These are phyloP conservation scores for Tigriopus japonicus DNA, from an alignment of 1,140 invertebrate species.

Conservation along the genomic window DNA sequence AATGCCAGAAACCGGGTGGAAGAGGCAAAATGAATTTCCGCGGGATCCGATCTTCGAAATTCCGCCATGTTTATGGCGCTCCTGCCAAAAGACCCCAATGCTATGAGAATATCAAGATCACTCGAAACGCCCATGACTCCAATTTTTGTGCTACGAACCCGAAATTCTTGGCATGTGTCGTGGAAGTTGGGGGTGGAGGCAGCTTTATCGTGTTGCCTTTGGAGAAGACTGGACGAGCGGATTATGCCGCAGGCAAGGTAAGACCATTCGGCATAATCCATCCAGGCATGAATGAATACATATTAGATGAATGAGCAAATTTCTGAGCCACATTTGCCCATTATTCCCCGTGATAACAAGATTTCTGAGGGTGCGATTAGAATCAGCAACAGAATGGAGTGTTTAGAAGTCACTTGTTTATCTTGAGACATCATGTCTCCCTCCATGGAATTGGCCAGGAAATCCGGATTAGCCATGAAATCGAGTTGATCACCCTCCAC, in stretches of 20 bases:
- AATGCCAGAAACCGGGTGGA: constrained; percentile 8
- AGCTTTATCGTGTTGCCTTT: constrained; percentile 77
- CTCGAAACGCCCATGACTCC: constrained; percentile 74
- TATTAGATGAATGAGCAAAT: no score
- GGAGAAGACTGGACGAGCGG: constrained; percentile 33
- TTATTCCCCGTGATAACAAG: no score
- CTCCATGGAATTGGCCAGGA: no score
- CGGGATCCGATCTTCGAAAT: constrained; percentile 68
- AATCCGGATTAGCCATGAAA: no score
- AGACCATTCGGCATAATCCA: neutral
- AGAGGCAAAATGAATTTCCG: constrained; percentile 32
- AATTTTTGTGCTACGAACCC: constrained; percentile 83
- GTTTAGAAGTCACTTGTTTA: no score
- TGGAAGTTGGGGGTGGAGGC: constrained; percentile 80
- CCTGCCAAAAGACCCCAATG: constrained; percentile 67
- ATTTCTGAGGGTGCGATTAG: no score
- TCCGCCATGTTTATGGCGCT: constrained; percentile 77
- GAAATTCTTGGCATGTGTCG: constrained; percentile 81
- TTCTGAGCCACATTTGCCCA: no score
- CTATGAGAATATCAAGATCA: constrained; percentile 82
- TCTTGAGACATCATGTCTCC: no score
- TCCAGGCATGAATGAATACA: no score
- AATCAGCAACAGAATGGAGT: no score
- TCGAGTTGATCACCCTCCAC: no score
- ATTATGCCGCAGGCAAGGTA: constrained; percentile 2